Base-by-base conservation (phyloP, 2,797 vertebrate genomes). In the Hafferia zeledoni region DNA sequence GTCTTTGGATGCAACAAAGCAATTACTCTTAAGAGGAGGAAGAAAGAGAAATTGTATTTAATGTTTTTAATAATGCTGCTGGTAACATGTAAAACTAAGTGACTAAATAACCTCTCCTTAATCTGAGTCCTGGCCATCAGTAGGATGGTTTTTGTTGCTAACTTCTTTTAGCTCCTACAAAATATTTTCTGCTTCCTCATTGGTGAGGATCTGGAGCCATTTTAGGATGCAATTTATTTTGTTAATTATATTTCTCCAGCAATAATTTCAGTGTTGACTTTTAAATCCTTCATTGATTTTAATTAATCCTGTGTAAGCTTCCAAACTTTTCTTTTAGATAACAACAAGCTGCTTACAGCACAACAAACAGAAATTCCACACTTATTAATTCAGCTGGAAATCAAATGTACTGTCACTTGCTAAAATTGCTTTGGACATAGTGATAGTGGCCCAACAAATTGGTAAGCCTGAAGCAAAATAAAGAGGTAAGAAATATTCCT, bases 221-320 rank as follows among this genome's bases (percentile, higher is more conserved):
- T 95, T 91, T 37, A 90, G 74, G 50, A 88, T 52, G 39, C 67
- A 90, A 90, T 93, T 95, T 95, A 68, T 63, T 93, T 86, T 83
- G 85, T 71, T 95, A 90, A 95, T 94, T 90, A 76, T 90, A 80
- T 92, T 96, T 89, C 90, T 84, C 22, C 78, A 85, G 53, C 49
- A 97, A 49, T 87, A 85, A 93, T 94, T 95, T 90, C 52, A 90
- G 56, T 67, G n/a, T 50, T 94, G 79, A 50, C 35, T 93, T 93
- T 84, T 77, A 94, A 95, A 90, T 85, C 86, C 90, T 94, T 83
- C 89, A 93, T 57, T 95, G 71, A 87, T 95, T 95, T 95, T 95
- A 96, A 95, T 96, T 95, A 96, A 95, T 83, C 49, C 86, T 83
- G 44, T 10, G 6, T 92, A 95, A 80, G 92, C 68, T 71, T 92